A percentile compares a stretch with the other conserved stretches of the same genome.
Evolutionary conservation across 2,113 vertebrate genomes (phyloP).

Genomic region (Garra rufa): DNA sequence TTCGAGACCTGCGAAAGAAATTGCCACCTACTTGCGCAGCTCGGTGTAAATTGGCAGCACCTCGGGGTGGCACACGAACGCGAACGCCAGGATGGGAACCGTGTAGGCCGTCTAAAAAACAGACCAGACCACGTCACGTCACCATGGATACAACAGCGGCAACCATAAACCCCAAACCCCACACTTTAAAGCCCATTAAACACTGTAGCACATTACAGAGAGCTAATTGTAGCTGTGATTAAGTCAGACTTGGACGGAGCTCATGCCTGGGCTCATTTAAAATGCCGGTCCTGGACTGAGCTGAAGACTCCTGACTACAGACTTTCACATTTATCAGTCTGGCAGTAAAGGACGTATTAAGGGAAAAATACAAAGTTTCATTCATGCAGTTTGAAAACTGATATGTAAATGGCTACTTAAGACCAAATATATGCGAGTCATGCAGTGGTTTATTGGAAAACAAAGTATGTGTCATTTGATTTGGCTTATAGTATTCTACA

Average conservation of each 20-base stretch:
- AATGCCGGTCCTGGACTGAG: constrained; percentile 55
- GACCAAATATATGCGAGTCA: neutral
- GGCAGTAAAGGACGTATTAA: constrained; percentile 44
- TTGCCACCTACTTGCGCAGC: constrained; percentile 90
- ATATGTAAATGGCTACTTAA: neutral
- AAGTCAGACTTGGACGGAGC: constrained; percentile 64
- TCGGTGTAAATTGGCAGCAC: constrained; percentile 98
- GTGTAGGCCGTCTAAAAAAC: constrained; percentile 92
- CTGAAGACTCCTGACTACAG: constrained; percentile 5
- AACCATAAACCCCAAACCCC: constrained; percentile 65
- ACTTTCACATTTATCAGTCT: constrained; percentile 53
- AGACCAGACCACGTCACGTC: constrained; percentile 63
- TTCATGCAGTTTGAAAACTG: no score
- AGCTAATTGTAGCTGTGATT: constrained; percentile 74
- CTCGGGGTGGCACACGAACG: constrained; percentile 98
- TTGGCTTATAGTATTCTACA: neutral
- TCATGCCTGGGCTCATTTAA: constrained; percentile 62
- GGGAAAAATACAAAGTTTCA: neutral
- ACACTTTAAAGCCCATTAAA: constrained; percentile 65
- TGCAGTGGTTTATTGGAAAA: neutral
- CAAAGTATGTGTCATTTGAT: neutral
- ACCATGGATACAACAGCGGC: constrained; percentile 74
- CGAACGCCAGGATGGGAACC: constrained; percentile 98
- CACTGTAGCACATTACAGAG: constrained; percentile 67
- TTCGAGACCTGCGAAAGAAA: constrained; percentile 7